Conservation (phyloP, 2,113 vertebrate genomes). For the Cercopithecus mona region DNA sequence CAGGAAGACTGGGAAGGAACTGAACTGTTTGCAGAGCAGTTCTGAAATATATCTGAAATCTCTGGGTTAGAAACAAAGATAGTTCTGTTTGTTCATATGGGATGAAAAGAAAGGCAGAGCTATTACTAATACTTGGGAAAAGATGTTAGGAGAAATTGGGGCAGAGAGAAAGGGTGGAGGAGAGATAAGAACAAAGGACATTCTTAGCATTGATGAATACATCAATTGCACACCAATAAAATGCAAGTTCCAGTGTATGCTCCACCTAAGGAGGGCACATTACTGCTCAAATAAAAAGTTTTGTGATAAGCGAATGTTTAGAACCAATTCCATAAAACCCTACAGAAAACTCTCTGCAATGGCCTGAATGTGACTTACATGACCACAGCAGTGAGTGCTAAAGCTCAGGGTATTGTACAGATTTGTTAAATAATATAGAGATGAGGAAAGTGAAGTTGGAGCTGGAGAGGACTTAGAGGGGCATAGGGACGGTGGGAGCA, state of each 20-base stretch:
- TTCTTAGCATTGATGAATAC: background rate
- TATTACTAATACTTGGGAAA: background rate
- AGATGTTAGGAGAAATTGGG: background rate
- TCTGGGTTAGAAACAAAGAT: background rate
- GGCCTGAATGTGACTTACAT: background rate
- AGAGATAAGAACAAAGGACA: background rate
- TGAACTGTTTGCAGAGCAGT: background rate
- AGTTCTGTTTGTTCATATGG: background rate
- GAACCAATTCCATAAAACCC: background rate
- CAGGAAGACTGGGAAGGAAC: background rate
- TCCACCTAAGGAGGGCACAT: background rate
- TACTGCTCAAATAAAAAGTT: background rate
- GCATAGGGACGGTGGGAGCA: background rate
- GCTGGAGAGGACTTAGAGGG: background rate
- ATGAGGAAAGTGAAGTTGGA: background rate
- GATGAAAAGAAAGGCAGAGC: background rate
- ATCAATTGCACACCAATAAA: background rate
- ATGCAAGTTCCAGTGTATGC: background rate
- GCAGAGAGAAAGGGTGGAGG: background rate
- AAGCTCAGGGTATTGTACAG: background rate
- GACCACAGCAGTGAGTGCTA: background rate
- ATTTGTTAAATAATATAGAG: background rate
- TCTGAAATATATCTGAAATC: background rate
- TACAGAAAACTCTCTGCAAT: background rate
- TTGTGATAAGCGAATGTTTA: background rate